phyloP scores from a whole-genome alignment of 2,797 vertebrate species.

The Alectoris magna region DNA sequence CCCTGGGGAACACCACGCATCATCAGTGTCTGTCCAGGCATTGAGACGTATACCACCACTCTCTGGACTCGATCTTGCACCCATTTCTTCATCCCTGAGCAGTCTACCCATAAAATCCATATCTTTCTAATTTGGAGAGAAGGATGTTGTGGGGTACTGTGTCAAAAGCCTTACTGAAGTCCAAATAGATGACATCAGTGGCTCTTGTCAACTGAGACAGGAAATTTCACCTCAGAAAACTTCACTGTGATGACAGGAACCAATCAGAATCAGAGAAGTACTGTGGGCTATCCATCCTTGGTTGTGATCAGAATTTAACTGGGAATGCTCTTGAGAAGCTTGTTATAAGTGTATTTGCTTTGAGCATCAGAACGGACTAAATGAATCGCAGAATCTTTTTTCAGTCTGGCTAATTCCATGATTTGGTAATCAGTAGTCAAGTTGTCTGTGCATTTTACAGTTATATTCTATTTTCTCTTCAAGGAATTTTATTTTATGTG shows the following conservation, averaged over 20 bases:
- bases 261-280: background rate
- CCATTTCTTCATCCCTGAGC: too few species aligned
- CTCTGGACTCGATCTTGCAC: too few species aligned
- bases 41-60: too few species aligned
- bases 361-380: background rate
- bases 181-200: too few species aligned
- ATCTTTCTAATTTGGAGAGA: too few species aligned
- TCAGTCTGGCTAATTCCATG: background rate
- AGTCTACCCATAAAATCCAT: too few species aligned
- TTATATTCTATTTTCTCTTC: background rate
- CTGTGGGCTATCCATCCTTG: background rate
- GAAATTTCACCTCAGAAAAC: background rate
- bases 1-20: too few species aligned
- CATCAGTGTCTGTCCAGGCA: too few species aligned
- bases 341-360: background rate
- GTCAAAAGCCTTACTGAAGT: too few species aligned
- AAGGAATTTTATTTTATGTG: too few species aligned
- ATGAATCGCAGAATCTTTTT: background rate
- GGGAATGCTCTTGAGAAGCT: background rate
- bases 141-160: too few species aligned
- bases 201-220: too few species aligned
- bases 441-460: background rate
- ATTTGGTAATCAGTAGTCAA: background rate
- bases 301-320: background rate
- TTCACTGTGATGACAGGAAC: background rate